These are phyloP conservation scores for Saccostrea cuccullata DNA, from an alignment of 1,140 invertebrate genomes.

Conservation along the genomic window DNA sequence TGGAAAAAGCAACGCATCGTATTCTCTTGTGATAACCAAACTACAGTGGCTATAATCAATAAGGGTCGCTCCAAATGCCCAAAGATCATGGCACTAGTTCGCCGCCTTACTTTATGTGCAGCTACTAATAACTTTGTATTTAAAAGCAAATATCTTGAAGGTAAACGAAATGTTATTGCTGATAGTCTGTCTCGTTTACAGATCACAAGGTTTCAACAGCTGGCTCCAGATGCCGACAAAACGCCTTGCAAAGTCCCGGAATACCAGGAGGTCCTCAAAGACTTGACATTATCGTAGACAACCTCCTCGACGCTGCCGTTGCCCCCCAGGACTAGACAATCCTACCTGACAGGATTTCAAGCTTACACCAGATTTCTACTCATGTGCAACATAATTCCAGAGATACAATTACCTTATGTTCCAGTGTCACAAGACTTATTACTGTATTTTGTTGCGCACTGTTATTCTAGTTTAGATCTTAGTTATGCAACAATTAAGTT, in stretches of 20 bases:
- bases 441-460: slow-evolving; percentile 37
- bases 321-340: slow-evolving; percentile 41
- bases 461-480: slow-evolving; percentile 1
- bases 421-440: slow-evolving; percentile 17
- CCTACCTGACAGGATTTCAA: neutral
- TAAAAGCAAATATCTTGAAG: neutral
- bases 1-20: slow-evolving; percentile 37
- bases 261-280: neutral
- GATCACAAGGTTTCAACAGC: neutral
- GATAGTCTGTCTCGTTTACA: neutral
- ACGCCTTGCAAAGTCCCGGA: neutral
- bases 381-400: neutral
- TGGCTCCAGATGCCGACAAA: neutral
- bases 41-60: neutral
- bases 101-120: slow-evolving; percentile 34
- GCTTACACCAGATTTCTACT: slow-evolving; percentile 27
- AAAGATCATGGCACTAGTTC: slow-evolving; percentile 23
- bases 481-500: slow-evolving; percentile 46
- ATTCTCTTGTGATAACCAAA: slow-evolving; percentile 31
- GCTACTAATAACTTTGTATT: neutral
- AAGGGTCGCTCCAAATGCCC: slow-evolving; percentile 38
- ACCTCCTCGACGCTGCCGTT: neutral
- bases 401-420: neutral
- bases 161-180: slow-evolving; percentile 19
- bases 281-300: slow-evolving; percentile 12